A percentile compares a stretch with the other conserved stretches of the same genome.
These are phyloP conservation scores for Eristalinus aeneus DNA, from an alignment of 2,888 invertebrate species.

Conservation along the genomic window DNA sequence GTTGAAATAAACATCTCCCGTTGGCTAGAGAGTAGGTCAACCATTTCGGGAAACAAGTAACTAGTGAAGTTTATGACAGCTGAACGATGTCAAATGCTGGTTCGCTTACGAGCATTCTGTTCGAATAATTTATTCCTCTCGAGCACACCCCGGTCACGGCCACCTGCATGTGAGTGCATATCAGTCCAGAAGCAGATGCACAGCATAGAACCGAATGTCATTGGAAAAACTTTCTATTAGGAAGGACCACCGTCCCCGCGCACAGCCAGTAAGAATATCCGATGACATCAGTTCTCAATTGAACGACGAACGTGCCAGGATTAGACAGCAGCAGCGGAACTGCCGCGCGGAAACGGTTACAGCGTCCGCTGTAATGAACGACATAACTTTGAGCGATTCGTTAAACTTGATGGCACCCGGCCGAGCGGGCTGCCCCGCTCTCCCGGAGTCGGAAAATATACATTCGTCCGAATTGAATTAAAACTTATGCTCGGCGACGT, in stretches of 20 bases:
- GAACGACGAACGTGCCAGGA: background rate
- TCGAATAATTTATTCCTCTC: background rate
- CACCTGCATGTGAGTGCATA: background rate
- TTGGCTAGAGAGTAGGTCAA: too few relatives aligned
- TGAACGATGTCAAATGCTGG: too few relatives aligned
- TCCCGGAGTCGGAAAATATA: background rate
- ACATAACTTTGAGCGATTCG: background rate
- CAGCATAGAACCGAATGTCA: background rate
- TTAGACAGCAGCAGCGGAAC: background rate
- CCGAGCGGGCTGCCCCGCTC: background rate
- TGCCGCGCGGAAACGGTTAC: background rate
- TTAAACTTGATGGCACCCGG: background rate
- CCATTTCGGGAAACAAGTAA: too few relatives aligned
- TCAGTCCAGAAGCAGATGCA: background rate
- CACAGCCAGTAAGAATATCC: background rate
- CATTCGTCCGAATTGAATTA: constrained; percentile 48
- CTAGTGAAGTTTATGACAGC: too few relatives aligned
- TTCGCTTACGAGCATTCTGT: too few relatives aligned
- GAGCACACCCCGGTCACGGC: background rate
- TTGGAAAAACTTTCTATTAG: background rate
- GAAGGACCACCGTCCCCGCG: background rate
- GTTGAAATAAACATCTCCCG: too few relatives aligned
- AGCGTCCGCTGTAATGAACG: background rate
- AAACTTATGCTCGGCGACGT: constrained; percentile 48
- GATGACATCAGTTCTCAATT: background rate